Percentiles rank a stretch among this genome's conserved stretches.
Evolutionary conservation across 2,113 vertebrate species (phyloP).

Genomic region (Podarcis cretensis): DNA sequence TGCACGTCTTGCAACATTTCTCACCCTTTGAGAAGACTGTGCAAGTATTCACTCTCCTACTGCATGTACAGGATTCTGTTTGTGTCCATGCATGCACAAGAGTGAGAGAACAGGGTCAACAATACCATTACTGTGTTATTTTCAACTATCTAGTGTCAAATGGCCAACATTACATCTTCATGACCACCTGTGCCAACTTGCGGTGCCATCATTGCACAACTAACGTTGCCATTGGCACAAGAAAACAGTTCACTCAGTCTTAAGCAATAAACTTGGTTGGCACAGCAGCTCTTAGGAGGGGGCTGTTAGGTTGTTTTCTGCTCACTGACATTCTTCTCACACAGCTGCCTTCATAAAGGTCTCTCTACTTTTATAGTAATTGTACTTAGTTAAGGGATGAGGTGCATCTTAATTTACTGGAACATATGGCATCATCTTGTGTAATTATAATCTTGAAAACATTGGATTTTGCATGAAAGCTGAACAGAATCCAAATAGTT

Average conservation of each 20-base stretch:
- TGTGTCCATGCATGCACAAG: neutral
- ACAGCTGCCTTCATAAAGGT: neutral
- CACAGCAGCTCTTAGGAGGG: neutral
- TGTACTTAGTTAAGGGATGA: neutral
- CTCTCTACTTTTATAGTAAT: neutral
- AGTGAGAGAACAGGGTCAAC: no score
- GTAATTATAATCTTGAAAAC: neutral
- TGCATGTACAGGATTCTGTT: no score
- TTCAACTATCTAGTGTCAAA: neutral
- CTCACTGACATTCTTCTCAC: neutral
- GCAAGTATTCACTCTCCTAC: neutral
- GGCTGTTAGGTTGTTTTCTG: neutral
- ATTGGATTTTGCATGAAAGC: neutral
- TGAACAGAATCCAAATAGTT: neutral
- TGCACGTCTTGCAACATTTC: neutral
- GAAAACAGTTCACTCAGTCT: neutral
- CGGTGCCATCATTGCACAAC: neutral
- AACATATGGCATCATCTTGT: neutral
- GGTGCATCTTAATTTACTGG: neutral
- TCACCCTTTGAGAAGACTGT: neutral
- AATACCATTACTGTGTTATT: neutral
- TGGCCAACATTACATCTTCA: neutral
- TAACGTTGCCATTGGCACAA: neutral
- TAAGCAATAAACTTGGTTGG: neutral
- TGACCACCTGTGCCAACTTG: neutral